Percentiles rank a stretch among this genome's conserved stretches.
Evolutionary conservation across 2,797 vertebrate species (phyloP).

Genomic region (Florisuga fusca): DNA sequence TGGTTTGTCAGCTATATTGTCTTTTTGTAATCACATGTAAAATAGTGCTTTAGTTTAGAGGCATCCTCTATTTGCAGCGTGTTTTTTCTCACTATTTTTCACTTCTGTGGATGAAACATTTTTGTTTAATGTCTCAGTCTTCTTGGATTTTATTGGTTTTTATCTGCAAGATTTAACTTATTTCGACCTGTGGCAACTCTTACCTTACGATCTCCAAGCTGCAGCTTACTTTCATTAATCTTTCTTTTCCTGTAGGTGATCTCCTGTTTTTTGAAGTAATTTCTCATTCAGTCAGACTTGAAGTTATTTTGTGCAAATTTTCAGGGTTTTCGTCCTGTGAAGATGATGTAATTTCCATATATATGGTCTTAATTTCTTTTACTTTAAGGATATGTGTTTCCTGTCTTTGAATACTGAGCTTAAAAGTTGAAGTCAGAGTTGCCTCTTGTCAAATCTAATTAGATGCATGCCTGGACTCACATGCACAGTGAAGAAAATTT

Average conservation of each 20-base stretch:
- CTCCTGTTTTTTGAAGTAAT: not conserved
- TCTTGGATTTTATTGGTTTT: not conserved
- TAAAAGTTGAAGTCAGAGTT: not conserved
- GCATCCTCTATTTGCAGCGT: rapidly evolving
- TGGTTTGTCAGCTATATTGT: not conserved
- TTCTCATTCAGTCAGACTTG: not conserved
- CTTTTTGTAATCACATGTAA: not conserved
- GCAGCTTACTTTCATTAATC: not conserved
- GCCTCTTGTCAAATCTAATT: not conserved
- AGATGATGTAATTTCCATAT: not conserved
- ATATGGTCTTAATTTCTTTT: not conserved
- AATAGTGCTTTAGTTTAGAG: not conserved
- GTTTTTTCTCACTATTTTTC: not conserved
- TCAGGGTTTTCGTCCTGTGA: rapidly evolving
- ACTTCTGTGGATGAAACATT: not conserved
- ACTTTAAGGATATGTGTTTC: not conserved
- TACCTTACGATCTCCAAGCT: not conserved
- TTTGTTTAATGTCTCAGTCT: not conserved
- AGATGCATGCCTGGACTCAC: not conserved
- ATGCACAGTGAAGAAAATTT: not conserved
- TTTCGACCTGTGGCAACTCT: not conserved
- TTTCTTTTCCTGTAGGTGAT: not conserved
- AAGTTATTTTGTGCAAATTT: not conserved
- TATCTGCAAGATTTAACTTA: not conserved
- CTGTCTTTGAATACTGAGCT: not conserved